Evolutionary conservation across 2,888 invertebrate species (phyloP).

Genomic region (Criorhina ranunculi): DNA sequence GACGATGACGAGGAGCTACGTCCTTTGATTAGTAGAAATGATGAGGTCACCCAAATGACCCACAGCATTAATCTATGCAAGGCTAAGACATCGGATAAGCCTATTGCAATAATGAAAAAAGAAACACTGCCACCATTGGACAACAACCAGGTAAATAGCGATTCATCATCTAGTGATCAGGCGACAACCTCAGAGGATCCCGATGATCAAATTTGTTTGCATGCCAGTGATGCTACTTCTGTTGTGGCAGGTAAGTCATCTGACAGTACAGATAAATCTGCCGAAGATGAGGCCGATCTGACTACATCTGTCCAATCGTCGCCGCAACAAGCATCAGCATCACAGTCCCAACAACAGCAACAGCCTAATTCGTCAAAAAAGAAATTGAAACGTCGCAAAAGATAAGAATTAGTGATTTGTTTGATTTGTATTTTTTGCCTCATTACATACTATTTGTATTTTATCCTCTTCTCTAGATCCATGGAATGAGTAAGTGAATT

Average conservation of each 20-base stretch:
- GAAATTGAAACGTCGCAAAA: constrained; percentile 84
- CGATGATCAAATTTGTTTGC: constrained; percentile 56
- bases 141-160: constrained; percentile 73
- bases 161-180: constrained; percentile 75
- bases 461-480: constrained; percentile 78
- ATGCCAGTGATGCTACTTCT: constrained; percentile 22
- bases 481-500: constrained; percentile 60
- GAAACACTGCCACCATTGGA: constrained; percentile 68
- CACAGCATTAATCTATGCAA: constrained; percentile 31
- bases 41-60: constrained; percentile 53
- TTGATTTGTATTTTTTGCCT: constrained; percentile 84
- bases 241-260: constrained; percentile 22
- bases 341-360: constrained; percentile 54
- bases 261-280: constrained; percentile 52
- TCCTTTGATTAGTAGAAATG: constrained; percentile 81
- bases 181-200: constrained; percentile 69
- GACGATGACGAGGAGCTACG: constrained; percentile 83
- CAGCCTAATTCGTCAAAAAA: constrained; percentile 82
- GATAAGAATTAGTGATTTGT: constrained; percentile 85
- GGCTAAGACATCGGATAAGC: constrained; percentile 7
- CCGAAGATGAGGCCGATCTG: constrained; percentile 46
- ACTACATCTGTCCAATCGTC: constrained; percentile 36
- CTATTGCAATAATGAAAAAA: constrained; percentile 31
- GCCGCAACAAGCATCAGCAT: constrained; percentile 34
- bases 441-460: constrained; percentile 83